These are phyloP conservation scores for Argynnis bischoffii DNA, from an alignment of 2,888 invertebrate genomes.

Conservation along the genomic window DNA sequence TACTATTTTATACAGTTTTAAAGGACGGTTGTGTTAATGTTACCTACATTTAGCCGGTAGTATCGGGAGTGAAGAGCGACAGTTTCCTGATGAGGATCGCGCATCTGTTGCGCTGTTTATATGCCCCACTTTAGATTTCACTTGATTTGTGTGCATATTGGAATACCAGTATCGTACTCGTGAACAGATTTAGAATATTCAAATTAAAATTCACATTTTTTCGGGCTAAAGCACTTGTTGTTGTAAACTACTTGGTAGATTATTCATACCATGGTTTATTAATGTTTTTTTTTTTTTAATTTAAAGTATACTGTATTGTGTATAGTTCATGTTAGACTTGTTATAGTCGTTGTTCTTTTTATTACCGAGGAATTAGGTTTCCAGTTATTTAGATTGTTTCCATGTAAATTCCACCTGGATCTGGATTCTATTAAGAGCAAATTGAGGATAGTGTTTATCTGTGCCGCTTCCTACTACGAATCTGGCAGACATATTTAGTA, in stretches of 20 bases:
- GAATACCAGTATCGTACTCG: not conserved
- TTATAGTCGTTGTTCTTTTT: not conserved
- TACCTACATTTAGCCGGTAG: not conserved
- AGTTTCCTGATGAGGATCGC: conserved; percentile 38
- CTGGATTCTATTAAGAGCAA: conserved; percentile 6
- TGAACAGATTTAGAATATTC: not conserved
- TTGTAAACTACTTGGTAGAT: too few species aligned
- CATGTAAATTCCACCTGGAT: not conserved
- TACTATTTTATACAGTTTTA: not conserved
- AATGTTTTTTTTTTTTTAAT: too few species aligned
- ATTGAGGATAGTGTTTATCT: not conserved
- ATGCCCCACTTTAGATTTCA: conserved; percentile 31
- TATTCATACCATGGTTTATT: too few species aligned
- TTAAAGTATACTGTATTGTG: too few species aligned
- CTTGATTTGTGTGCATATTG: conserved; percentile 11
- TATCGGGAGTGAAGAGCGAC: conserved; percentile 32
- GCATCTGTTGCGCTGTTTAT: conserved; percentile 32
- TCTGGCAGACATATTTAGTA: not conserved
- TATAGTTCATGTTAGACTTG: too few species aligned
- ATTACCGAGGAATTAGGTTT: not conserved
- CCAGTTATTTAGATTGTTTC: not conserved
- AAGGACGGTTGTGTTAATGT: conserved; percentile 19
- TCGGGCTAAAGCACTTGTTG: too few species aligned
- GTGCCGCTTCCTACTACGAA: conserved; percentile 2
- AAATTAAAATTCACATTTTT: too few species aligned